These are phyloP conservation scores for Calliopsis andreniformis DNA, from an alignment of 1,140 invertebrate genomes.

Conservation along the genomic window DNA sequence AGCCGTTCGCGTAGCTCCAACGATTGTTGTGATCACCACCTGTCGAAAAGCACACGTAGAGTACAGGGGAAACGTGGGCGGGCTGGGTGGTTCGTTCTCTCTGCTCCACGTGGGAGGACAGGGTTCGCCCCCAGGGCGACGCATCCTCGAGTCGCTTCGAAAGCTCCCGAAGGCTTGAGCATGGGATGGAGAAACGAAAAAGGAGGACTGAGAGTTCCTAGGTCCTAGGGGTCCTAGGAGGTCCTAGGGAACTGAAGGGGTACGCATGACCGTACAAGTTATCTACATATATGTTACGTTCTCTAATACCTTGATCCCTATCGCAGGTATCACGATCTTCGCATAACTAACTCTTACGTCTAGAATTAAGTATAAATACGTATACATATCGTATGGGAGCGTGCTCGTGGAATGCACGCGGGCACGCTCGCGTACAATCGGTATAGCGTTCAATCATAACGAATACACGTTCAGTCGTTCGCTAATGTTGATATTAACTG, in stretches of 20 bases:
- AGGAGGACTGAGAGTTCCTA: too few relatives aligned
- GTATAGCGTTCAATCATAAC: constrained; percentile 35
- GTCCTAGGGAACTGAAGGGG: neutral
- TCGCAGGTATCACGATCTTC: constrained; percentile 43
- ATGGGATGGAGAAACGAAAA: too few relatives aligned
- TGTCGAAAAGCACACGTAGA: constrained; percentile 78
- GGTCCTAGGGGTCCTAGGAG: too few relatives aligned
- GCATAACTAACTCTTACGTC: constrained; percentile 35
- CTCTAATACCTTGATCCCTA: constrained; percentile 59
- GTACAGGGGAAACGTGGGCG: constrained; percentile 34
- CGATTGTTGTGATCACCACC: constrained; percentile 81
- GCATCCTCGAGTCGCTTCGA: too few relatives aligned
- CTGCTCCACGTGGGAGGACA: neutral
- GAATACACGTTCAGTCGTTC: constrained; percentile 55
- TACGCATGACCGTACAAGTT: constrained; percentile 47
- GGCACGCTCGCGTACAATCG: neutral
- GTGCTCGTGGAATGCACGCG: constrained; percentile 1
- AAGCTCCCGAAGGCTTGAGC: too few relatives aligned
- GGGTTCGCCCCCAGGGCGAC: too few relatives aligned
- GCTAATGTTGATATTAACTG: constrained; percentile 34
- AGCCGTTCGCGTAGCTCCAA: constrained; percentile 81
- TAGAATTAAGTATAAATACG: constrained; percentile 43
- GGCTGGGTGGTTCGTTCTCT: neutral
- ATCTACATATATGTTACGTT: constrained; percentile 31
- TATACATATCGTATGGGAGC: constrained; percentile 17